Percentiles rank a stretch among this genome's conserved stretches.
These are phyloP conservation scores for Myotis myotis DNA, from an alignment of 2,797 vertebrate genomes.

Conservation along the genomic window DNA sequence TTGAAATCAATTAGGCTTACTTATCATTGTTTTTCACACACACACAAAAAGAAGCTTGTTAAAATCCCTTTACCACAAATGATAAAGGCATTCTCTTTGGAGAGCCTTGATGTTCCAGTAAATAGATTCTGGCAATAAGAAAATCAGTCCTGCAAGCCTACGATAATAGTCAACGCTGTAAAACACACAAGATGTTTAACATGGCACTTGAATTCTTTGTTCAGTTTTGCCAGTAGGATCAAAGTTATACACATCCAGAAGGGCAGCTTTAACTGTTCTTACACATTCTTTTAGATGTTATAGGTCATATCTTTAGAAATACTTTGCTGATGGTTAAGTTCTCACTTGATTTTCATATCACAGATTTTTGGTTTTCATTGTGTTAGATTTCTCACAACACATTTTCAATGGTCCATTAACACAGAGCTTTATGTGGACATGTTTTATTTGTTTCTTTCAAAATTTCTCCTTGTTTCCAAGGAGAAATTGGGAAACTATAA, in stretches of 20 bases:
- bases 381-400: background rate
- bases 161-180: background rate
- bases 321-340: background rate
- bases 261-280: background rate
- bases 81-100: conserved; percentile 19
- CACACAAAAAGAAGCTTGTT: background rate
- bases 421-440: background rate
- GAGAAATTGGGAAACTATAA: background rate
- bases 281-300: background rate
- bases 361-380: background rate
- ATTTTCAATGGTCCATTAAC: background rate
- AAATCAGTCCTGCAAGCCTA: background rate
- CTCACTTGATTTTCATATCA: conserved; percentile 14
- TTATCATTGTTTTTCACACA: background rate
- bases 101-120: background rate
- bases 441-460: conserved; percentile 1
- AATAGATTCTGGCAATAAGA: background rate
- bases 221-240: background rate
- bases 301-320: background rate
- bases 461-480: background rate
- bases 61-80: conserved; percentile 31
- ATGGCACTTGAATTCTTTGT: background rate
- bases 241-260: background rate
- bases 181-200: background rate
- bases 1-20: conserved; percentile 4